Conservation (phyloP, 1,140 invertebrate species). For the Stegodyphus mimosarum region DNA sequence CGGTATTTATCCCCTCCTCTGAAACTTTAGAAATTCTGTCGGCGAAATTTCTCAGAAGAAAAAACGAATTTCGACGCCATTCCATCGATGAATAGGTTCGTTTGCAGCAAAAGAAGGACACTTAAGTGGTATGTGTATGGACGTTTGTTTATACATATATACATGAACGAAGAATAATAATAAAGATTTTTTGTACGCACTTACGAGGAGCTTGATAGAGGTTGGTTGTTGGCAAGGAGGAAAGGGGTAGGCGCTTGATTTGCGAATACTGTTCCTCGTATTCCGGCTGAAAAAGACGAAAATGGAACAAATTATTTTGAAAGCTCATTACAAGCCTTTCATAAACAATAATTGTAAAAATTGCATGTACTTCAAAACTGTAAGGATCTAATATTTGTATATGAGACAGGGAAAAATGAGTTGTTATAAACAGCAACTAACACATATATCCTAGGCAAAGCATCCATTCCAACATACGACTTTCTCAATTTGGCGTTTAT, state of each 20-base stretch:
- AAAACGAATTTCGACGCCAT: neutral
- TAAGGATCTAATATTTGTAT: too few relatives aligned
- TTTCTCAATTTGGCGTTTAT: too few relatives aligned
- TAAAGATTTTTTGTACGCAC: constrained; percentile 48
- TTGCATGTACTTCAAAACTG: too few relatives aligned
- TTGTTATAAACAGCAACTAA: too few relatives aligned
- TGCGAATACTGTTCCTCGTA: constrained; percentile 59
- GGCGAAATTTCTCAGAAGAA: too few relatives aligned
- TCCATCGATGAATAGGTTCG: constrained; percentile 32
- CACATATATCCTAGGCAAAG: too few relatives aligned
- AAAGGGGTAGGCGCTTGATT: constrained; percentile 57
- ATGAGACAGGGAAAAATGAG: too few relatives aligned
- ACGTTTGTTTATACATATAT: neutral
- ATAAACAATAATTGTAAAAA: too few relatives aligned
- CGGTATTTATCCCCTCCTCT: too few relatives aligned
- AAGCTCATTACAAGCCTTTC: too few relatives aligned
- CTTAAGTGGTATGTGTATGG: neutral
- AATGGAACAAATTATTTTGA: neutral
- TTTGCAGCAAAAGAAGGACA: constrained; percentile 9
- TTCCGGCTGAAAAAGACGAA: constrained; percentile 47
- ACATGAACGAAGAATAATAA: neutral
- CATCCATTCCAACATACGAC: too few relatives aligned
- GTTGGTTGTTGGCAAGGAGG: constrained; percentile 52
- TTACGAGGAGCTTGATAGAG: constrained; percentile 60
- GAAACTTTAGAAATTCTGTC: too few relatives aligned